Evolutionary conservation across 1,140 invertebrate species (phyloP).

Genomic region (Maniola jurtina): DNA sequence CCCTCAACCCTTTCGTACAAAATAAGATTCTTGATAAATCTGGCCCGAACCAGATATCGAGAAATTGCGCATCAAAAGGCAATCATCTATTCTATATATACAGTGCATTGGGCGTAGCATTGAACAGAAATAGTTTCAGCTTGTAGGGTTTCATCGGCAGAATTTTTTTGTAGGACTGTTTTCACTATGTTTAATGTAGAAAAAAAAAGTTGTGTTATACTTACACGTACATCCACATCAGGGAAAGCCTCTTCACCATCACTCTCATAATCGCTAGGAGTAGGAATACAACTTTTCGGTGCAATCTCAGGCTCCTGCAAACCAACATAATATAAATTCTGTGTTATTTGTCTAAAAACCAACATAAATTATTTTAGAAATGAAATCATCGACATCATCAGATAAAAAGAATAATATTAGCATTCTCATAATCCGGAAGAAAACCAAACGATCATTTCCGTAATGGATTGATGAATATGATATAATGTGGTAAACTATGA

Average conservation of each 20-base stretch:
- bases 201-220: slow-evolving; percentile 33
- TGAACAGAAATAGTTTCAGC: slow-evolving; percentile 2
- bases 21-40: no score
- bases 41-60: not conserved
- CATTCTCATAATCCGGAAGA: not conserved
- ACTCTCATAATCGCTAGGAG: slow-evolving; percentile 65
- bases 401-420: not conserved
- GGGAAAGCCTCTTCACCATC: slow-evolving; percentile 70
- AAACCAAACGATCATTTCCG: no score
- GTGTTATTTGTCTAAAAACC: not conserved
- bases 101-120: not conserved
- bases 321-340: slow-evolving; percentile 18
- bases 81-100: no score
- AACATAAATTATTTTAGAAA: no score
- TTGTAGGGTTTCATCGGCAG: not conserved
- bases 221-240: slow-evolving; percentile 65
- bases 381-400: no score
- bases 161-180: not conserved
- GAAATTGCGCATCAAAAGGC: not conserved
- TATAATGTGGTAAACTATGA: not conserved
- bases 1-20: no score
- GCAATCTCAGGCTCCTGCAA: slow-evolving; percentile 55
- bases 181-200: no score
- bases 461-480: not conserved
- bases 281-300: slow-evolving; percentile 45